A percentile compares a stretch with the other conserved stretches of the same genome.
Evolutionary conservation across 2,113 vertebrate genomes (phyloP).

Genomic region (Petaurus breviceps): DNA sequence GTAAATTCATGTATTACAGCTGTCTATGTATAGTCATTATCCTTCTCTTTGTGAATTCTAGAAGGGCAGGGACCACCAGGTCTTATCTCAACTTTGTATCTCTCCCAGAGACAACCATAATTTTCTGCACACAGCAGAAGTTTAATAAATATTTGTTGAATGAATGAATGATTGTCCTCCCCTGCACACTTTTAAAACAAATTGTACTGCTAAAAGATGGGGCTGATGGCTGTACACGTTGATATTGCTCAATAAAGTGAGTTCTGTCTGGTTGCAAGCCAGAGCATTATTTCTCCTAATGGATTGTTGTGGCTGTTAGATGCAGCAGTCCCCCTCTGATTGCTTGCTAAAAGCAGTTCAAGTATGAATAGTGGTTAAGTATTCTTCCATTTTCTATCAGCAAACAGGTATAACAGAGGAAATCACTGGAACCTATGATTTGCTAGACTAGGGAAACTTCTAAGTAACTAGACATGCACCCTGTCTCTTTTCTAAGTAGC

Average conservation of each 20-base stretch:
- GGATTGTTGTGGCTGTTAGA: neutral
- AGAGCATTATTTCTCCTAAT: neutral
- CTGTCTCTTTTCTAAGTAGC: neutral
- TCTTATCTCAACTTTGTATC: neutral
- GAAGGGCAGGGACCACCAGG: neutral
- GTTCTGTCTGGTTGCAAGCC: neutral
- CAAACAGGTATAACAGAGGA: neutral
- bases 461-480: neutral
- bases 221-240: neutral
- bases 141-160: neutral
- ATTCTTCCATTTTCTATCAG: neutral
- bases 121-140: neutral
- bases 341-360: conserved; percentile 1
- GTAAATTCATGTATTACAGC: neutral
- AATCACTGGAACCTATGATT: neutral
- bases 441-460: neutral
- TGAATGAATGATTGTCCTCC: neutral
- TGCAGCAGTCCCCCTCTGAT: neutral
- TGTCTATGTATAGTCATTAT: neutral
- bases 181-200: neutral
- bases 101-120: neutral
- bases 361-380: neutral
- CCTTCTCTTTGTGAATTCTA: neutral
- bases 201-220: neutral
- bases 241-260: neutral